These are phyloP conservation scores for Prionace glauca DNA, from an alignment of 2,797 vertebrate species.

Conservation along the genomic window DNA sequence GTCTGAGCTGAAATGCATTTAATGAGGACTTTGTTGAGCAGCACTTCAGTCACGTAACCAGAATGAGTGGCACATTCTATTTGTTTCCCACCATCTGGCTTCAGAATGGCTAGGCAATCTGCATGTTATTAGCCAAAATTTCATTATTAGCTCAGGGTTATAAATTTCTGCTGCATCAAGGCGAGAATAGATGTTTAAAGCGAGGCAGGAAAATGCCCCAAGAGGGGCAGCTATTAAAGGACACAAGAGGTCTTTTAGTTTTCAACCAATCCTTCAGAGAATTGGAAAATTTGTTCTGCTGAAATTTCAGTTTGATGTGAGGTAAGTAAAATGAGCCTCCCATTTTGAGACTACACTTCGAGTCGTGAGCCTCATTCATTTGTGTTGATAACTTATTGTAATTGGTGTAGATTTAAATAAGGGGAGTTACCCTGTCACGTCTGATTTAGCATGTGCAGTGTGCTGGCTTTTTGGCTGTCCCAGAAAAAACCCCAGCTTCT, in stretches of 20 bases:
- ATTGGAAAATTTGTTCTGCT: not conserved
- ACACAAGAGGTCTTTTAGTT: not conserved
- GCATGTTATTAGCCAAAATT: slow-evolving; percentile 17
- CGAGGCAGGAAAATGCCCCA: not conserved
- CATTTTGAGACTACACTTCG: not conserved
- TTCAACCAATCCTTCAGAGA: not conserved
- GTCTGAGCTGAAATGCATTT: slow-evolving; percentile 38
- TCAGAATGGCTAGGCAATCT: slow-evolving; percentile 32
- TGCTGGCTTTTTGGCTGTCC: not conserved
- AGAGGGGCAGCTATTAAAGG: not conserved
- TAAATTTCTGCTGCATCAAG: not conserved
- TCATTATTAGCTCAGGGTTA: not conserved
- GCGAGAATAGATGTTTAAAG: not conserved
- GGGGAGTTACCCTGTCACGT: not conserved
- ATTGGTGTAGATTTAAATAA: slow-evolving; percentile 32
- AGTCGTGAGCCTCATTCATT: not conserved
- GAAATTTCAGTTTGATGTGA: not conserved
- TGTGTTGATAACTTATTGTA: slow-evolving; percentile 37
- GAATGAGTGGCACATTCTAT: slow-evolving; percentile 35
- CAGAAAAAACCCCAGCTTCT: not conserved
- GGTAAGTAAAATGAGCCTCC: not conserved
- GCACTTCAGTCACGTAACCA: slow-evolving; percentile 36
- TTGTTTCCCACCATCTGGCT: slow-evolving; percentile 29
- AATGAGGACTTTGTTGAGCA: slow-evolving; percentile 37
- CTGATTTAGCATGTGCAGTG: not conserved